Evolutionary conservation across 2,113 vertebrate species (phyloP).

Genomic region (Indri indri): DNA sequence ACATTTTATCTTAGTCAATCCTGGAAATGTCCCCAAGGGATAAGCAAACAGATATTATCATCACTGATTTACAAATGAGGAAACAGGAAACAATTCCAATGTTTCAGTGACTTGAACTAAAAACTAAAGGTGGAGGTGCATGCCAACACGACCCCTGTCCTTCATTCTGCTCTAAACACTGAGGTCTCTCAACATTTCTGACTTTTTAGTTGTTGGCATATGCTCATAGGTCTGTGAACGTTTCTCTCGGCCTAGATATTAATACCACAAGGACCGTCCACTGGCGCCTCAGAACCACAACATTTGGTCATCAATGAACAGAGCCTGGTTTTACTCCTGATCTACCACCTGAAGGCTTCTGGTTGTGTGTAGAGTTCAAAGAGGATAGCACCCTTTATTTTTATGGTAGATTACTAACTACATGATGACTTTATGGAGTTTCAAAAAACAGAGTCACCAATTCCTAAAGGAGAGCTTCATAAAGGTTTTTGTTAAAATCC

Average conservation of each 20-base stretch:
- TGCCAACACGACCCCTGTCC: background rate
- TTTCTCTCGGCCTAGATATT: background rate
- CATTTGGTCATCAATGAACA: background rate
- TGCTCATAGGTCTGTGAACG: background rate
- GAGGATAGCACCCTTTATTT: background rate
- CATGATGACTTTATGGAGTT: background rate
- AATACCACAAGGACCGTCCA: background rate
- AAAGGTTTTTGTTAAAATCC: background rate
- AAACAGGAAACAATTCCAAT: background rate
- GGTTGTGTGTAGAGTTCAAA: background rate
- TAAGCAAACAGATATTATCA: constrained; percentile 28
- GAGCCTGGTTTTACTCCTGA: background rate
- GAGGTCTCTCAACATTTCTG: background rate
- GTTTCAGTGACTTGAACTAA: background rate
- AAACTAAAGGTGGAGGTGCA: background rate
- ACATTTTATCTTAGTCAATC: background rate
- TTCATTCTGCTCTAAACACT: background rate
- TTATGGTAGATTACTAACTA: background rate
- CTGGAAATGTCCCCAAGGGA: background rate
- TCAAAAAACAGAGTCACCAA: background rate
- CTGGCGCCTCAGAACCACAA: background rate
- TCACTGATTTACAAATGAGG: background rate
- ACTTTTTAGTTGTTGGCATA: background rate
- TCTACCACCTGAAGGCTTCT: background rate
- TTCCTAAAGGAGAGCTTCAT: background rate